Evolutionary conservation across 2,888 invertebrate genomes (phyloP), one percentile per base, ranked within the genome.

Genomic region (Melieria omissa): DNA sequence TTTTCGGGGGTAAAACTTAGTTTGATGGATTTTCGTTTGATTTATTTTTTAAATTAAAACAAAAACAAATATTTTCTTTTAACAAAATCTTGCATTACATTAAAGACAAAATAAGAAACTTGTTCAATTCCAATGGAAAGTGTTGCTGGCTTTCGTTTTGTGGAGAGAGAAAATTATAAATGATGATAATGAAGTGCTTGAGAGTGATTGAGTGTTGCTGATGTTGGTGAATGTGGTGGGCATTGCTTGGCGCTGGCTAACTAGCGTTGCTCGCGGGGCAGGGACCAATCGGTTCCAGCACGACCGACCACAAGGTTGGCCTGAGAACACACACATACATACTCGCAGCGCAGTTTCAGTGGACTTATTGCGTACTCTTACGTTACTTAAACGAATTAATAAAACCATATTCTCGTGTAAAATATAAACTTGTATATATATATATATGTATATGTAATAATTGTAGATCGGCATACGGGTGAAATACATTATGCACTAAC

Each of bases 271-370:
- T 41, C 3, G 5, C 16, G 29, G 10, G 14, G 14, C 52, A 62
- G 74, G 73, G 77, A 79, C 80, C 80, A 80, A 81, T 81, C 81
- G 81, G 81, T 81, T 81, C 80, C 81, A 80, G 79, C 79, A 78
- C 78, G 68, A 74, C 74, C 70, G 73, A 62, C 46, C 41, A 12
- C 54, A 42, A 47, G n/a, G 58, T n/a, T 60, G 47, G 57, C 44
- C 12, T 7, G 41, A 5, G 14, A 49, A 49, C 47, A 60, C n/a
- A 67, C 46, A 67, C 66, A 67, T 60, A 67, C 66, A 67, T 60
- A 67, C 65, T 14, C 47, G 1, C 41, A 8, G 29, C 46, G 46
- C n/a, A 1, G 10, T 63, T 9, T 14, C 16, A 42, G 46, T 45
- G 57, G 45, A 65, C 65, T 57, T 29, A 10, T 65, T 45, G 42